Base-by-base conservation (phyloP, 2,113 vertebrate species). In the Notarius quadriscutis region DNA sequence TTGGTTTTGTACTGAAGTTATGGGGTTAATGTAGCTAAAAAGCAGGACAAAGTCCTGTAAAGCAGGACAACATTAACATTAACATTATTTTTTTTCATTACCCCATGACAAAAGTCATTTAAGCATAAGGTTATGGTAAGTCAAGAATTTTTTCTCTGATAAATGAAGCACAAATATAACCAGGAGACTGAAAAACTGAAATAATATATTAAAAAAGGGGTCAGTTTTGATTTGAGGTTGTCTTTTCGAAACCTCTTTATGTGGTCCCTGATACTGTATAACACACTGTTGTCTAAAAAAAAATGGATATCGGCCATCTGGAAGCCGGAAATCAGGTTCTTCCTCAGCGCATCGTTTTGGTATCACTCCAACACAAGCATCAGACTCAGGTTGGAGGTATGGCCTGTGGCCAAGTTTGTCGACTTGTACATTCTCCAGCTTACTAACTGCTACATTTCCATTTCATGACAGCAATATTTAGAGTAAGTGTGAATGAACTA, bases 381-480 rank as follows among this genome's bases (percentile, higher is more conserved):
- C 60, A 80, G 77, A 80, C 30, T n/a, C 75, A 30, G 77, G 79
- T 20, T 34, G 79, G 79, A 60, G 79, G 55, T 81, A 17, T 81
- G 79, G 27, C 53, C 18, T 22, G 27, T 34, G n/a, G 17, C 55
- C 79, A 81, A 60, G 15, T 58, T 11, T 81, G 17, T 58, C 2
- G 17, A 58, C 18, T 8, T 80, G 27, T 10, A 30, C 3, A 57
- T 20, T 20, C 27, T 58, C 8, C 17, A 58, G 7, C 15, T 18
- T 58, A 58, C 15, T 34, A 58, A 30, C 27, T 78, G 14, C 17
- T 34, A 58, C 8, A 58, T 55, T 58, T 58, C 41, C 12, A 34
- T 7, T 80, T n/a, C 1, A 57, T 27, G n/a, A 79, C 0, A 57
- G 17, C 1, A 55, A 27, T 79, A 55, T 55, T 53, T 79, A 27